phyloP scores from a whole-genome alignment of 2,113 vertebrate genomes.

The Petromus typicus region DNA sequence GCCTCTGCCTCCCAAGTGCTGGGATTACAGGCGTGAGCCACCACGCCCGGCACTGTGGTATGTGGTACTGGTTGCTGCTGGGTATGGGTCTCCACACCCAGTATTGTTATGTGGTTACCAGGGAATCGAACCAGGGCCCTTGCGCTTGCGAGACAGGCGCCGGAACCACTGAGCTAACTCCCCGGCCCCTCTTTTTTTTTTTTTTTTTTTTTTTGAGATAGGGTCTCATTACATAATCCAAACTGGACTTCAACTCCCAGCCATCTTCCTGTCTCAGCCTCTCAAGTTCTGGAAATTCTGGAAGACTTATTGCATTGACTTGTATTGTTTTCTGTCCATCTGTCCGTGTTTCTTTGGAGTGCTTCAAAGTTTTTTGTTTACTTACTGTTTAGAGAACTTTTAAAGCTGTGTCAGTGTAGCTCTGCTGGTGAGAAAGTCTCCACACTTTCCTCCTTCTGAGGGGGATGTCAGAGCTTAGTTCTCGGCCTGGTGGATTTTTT shows the following conservation, averaged over 20 bases:
- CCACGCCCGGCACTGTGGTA: too few relatives aligned
- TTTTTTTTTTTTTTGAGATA: too few relatives aligned
- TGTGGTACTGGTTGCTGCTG: too few relatives aligned
- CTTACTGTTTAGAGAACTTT: slow-evolving; percentile 1
- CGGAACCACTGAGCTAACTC: too few relatives aligned
- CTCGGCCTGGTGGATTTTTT: neutral
- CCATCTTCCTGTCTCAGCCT: neutral
- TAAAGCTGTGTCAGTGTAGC: neutral
- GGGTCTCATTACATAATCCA: neutral
- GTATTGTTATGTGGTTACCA: too few relatives aligned
- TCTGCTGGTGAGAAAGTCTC: neutral
- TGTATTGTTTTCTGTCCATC: neutral
- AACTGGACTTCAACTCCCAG: neutral
- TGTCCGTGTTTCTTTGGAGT: neutral
- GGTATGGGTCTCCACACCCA: too few relatives aligned
- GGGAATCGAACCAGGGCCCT: too few relatives aligned
- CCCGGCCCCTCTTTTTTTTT: too few relatives aligned
- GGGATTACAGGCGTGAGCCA: too few relatives aligned
- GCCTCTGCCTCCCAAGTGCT: too few relatives aligned
- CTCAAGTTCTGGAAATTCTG: neutral
- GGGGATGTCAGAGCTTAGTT: neutral
- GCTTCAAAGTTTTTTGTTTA: neutral
- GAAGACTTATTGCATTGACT: neutral
- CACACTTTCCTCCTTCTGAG: neutral
- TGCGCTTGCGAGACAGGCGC: too few relatives aligned